Evolutionary conservation across 2,888 invertebrate genomes (phyloP).

Genomic region (Tortrix viridana): DNA sequence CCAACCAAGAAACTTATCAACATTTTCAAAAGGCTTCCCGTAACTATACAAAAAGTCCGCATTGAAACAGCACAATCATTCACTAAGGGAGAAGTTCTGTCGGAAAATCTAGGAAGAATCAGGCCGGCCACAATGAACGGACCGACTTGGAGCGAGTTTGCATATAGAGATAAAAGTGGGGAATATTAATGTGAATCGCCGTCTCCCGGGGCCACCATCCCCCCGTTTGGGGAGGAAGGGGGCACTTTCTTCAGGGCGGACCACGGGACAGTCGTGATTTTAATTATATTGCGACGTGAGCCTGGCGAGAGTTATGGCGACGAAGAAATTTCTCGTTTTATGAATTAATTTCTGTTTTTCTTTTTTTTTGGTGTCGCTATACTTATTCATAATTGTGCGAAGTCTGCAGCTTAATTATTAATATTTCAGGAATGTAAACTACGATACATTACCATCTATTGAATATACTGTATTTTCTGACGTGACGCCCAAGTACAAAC

Average conservation of each 20-base stretch:
- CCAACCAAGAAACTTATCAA: slow-evolving; percentile 45
- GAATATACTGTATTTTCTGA: too few species aligned
- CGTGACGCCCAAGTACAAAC: too few species aligned
- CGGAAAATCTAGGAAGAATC: slow-evolving; percentile 63
- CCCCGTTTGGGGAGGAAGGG: slow-evolving; percentile 50
- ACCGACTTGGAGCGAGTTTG: slow-evolving; percentile 82
- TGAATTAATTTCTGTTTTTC: slow-evolving; percentile 19
- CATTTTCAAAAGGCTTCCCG: slow-evolving; percentile 38
- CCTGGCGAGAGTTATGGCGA: slow-evolving; percentile 71
- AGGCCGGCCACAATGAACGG: slow-evolving; percentile 79
- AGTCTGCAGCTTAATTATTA: too few species aligned
- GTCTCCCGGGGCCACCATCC: slow-evolving; percentile 51
- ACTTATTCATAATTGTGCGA: too few species aligned
- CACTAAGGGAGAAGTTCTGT: slow-evolving; percentile 64
- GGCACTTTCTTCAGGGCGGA: slow-evolving; percentile 77
- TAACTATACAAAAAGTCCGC: slow-evolving; percentile 48
- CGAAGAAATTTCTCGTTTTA: slow-evolving; percentile 57
- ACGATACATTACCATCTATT: too few species aligned
- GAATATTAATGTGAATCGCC: slow-evolving; percentile 83
- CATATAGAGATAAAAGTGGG: slow-evolving; percentile 85
- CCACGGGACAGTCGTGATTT: slow-evolving; percentile 82
- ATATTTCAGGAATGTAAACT: too few species aligned
- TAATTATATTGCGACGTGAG: slow-evolving; percentile 82
- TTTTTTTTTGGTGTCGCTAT: slow-evolving; percentile 8
- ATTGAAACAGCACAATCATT: slow-evolving; percentile 83